A percentile compares a stretch with the other conserved stretches of the same genome.
These are phyloP conservation scores for Galbula dea DNA, from an alignment of 2,113 vertebrate species.

Conservation along the genomic window DNA sequence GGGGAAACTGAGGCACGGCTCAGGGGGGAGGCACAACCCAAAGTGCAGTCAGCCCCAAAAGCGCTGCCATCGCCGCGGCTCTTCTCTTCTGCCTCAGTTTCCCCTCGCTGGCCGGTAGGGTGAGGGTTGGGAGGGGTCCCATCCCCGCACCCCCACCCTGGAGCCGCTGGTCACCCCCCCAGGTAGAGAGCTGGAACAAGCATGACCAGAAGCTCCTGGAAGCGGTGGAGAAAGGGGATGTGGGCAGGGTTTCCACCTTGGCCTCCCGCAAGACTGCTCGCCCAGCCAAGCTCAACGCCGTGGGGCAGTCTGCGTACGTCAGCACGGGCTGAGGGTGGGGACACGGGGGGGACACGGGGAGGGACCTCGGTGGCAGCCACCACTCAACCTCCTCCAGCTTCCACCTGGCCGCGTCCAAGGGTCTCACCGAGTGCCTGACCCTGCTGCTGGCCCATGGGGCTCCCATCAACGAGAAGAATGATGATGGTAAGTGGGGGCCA, in stretches of 20 bases:
- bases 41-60: too few relatives aligned
- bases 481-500: constrained; percentile 62
- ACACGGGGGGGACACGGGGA: background rate
- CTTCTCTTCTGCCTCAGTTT: background rate
- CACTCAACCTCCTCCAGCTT: constrained; percentile 45
- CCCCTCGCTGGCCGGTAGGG: background rate
- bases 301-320: constrained; percentile 92
- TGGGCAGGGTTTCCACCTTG: constrained; percentile 82
- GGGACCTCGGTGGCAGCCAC: background rate
- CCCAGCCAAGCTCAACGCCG: constrained; percentile 87
- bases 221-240: constrained; percentile 86
- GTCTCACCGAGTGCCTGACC: constrained; percentile 72
- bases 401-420: constrained; percentile 72
- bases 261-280: constrained; percentile 84
- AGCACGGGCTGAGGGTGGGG: too few relatives aligned
- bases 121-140: background rate
- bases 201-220: constrained; percentile 92
- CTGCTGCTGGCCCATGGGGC: constrained; percentile 69
- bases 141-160: background rate
- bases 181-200: constrained; percentile 86
- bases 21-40: fast-evolving
- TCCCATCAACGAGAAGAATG: constrained; percentile 61
- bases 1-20: background rate
- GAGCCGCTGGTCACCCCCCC: background rate
- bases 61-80: background rate